Conservation (phyloP, 2,113 vertebrate genomes). For the Campylomormyrus numenius region DNA sequence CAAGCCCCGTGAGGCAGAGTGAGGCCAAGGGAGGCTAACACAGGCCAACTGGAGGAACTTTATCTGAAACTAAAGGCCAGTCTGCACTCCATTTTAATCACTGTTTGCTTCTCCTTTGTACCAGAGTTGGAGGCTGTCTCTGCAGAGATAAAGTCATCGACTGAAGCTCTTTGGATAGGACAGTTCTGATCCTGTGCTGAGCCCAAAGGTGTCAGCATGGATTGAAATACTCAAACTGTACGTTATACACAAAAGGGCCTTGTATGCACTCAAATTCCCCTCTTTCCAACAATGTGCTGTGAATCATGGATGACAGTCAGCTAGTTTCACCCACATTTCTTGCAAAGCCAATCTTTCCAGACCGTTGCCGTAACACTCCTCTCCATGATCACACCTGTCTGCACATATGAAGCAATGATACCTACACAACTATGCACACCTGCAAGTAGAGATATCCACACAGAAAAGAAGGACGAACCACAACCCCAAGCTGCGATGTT, state of each 20-base stretch:
- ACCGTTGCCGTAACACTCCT: not conserved
- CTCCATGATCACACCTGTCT: not conserved
- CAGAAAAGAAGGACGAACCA: not conserved
- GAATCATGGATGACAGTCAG: not conserved
- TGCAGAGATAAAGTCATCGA: not conserved
- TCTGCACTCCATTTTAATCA: not conserved
- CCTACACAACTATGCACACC: not conserved
- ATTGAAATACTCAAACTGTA: not conserved
- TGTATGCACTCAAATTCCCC: not conserved
- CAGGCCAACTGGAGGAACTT: not conserved
- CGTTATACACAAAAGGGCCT: not conserved
- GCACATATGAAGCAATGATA: not conserved
- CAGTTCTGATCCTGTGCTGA: not conserved
- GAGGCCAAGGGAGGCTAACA: not conserved
- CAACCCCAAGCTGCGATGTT: not conserved
- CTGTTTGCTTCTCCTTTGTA: not conserved
- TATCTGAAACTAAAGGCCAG: not conserved
- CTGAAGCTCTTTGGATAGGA: not conserved
- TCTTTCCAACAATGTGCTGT: not conserved
- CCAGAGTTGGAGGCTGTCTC: not conserved
- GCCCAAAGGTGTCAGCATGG: not conserved
- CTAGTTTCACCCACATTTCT: not conserved
- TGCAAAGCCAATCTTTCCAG: not conserved
- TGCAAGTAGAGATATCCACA: not conserved
- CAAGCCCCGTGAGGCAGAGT: not conserved